Evolutionary conservation across 2,888 invertebrate species (phyloP).

Genomic region (Eurytoma adleriae): DNA sequence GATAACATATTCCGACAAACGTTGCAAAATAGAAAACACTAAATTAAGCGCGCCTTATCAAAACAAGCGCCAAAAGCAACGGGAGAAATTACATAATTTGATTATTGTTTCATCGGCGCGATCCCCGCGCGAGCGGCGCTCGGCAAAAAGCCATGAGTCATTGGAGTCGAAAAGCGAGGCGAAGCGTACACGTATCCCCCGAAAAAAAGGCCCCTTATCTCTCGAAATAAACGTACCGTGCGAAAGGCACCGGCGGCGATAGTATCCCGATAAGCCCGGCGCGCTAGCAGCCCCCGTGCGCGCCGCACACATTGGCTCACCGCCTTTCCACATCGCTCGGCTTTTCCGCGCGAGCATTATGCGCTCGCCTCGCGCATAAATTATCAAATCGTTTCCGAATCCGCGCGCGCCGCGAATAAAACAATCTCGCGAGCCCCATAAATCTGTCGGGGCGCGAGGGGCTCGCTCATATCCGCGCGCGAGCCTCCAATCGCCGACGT

Average conservation of each 20-base stretch:
- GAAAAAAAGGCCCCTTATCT: neutral
- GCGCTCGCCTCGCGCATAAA: constrained; percentile 10
- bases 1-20: no score
- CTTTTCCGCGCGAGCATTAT: neutral
- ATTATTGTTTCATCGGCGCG: no score
- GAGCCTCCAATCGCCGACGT: neutral
- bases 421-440: constrained; percentile 20
- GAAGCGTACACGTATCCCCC: no score
- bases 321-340: constrained; percentile 1
- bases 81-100: no score
- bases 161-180: no score
- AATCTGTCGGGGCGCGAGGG: constrained; percentile 1
- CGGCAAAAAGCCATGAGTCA: no score
- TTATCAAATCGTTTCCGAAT: constrained; percentile 29
- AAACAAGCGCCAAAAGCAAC: no score
- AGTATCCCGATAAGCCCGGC: constrained; percentile 1
- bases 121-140: no score
- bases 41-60: no score
- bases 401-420: constrained; percentile 4
- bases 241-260: constrained; percentile 13
- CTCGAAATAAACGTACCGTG: constrained; percentile 10
- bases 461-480: neutral
- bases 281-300: no score
- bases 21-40: no score
- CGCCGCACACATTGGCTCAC: neutral